Evolutionary conservation across 2,888 invertebrate species (phyloP), one percentile per base, ranked within the genome.

Genomic region (Coenonympha arcania): DNA sequence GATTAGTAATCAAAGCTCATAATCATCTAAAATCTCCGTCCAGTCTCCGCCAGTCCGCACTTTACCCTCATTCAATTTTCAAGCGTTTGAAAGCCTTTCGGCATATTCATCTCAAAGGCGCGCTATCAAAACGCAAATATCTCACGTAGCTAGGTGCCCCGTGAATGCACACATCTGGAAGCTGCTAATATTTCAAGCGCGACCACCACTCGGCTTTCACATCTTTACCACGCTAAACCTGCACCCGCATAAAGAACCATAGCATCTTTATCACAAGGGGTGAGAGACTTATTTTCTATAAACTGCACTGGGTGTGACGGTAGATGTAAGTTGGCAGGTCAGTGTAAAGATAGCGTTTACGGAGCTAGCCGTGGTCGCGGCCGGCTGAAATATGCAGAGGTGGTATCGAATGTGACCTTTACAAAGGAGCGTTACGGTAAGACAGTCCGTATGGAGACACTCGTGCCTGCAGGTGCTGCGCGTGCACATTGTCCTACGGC

Each of bases 161-260:
- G 65, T 76, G 73, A 79, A 79, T 78, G 78, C 82, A 78, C 72
- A 73, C 79, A 77, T 79, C 79, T 78, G 70, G 70, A 69, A 70
- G 70, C 77, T 78, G 71, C 81, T 83, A 82, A 85, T 85, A 84
- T 84, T 83, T 85, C 84, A 83, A 76, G 69, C 73, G 77, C 61
- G 71, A 74, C 78, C 76, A 75, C 71, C 71, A 69, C 72, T 70
- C 69, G 64, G 68, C 72, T 72, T 76, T 77, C 69, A 67, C 70
- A 73, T 71, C 71, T 71, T 66, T 68, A 68, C 81, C 58, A 74
- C 60, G 22, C 57, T 66, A 59, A 48, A 43, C 48, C 13, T 37
- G 39, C 36, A 39, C 16, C 6, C 11, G 28, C 2, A 18, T 28
- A n/a, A 15, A 24, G 3, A 37, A 4, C 3, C 9, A 4, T 4